A percentile compares a stretch with the other conserved stretches of the same genome.
Conservation (phyloP, 1,140 invertebrate genomes). For the Sitobion miscanthi region DNA sequence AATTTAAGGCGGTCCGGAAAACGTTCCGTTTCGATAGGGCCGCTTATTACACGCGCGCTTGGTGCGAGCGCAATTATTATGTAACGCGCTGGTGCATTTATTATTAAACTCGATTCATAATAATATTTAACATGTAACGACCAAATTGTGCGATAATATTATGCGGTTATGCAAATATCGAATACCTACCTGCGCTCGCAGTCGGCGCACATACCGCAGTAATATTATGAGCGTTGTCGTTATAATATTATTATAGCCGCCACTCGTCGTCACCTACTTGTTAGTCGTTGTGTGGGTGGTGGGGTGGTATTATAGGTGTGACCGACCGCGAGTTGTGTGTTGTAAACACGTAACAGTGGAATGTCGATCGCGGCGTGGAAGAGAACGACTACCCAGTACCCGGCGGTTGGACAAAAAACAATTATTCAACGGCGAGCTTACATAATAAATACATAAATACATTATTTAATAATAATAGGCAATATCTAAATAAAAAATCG, state of each 20-base stretch:
- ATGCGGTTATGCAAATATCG: slow-evolving; percentile 6
- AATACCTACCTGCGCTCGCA: not conserved
- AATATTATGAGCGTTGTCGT: not conserved
- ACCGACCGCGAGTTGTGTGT: not conserved
- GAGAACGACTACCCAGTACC: not conserved
- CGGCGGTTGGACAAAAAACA: too few relatives aligned
- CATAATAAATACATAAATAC: too few relatives aligned
- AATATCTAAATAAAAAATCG: too few relatives aligned
- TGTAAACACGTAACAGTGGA: not conserved
- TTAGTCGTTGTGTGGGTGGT: not conserved
- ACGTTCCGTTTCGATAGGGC: not conserved
- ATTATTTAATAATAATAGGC: too few relatives aligned
- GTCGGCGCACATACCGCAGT: not conserved
- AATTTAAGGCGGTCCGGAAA: not conserved
- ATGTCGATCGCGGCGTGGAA: not conserved
- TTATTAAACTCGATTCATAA: not conserved
- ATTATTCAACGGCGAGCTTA: not conserved
- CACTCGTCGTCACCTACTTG: not conserved
- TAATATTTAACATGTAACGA: not conserved
- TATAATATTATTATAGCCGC: not conserved
- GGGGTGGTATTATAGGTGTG: not conserved
- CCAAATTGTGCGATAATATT: not conserved
- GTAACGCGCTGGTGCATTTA: not conserved
- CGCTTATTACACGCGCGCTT: not conserved
- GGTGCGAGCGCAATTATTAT: not conserved